Base-by-base conservation (phyloP, 2,113 vertebrate genomes). In the Sula dactylatra region DNA sequence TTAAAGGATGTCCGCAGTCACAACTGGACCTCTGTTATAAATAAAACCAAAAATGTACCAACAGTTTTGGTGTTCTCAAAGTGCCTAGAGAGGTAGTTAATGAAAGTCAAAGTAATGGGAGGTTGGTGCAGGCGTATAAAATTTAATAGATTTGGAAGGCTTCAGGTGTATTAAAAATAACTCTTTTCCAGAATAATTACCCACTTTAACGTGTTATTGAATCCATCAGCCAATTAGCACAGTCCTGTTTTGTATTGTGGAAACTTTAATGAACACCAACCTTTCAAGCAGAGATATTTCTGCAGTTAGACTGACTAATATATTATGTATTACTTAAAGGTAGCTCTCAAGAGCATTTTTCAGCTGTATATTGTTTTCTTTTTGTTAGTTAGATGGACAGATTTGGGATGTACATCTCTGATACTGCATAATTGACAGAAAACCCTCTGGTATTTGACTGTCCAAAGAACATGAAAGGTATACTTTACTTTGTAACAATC, bases 341-440 rank as follows among this genome's bases (percentile, higher is more conserved):
- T 88, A 91, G 16, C 47, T 90, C 67, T 80, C 50, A 34, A 34
- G 58, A 92, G n/a, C 21, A 6, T 86, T 93, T 94, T 86, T 87
- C 59, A 88, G 77, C 61, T 88, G 45, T 82, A 58, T 87, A 76
- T 87, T 94, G 56, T 86, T 88, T 92, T 62, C 15, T 52, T 90
- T 90, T 49, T 86, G n/a, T 78, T 94, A 89, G 94, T 56, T 87
- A 95, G 94, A 89, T 89, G 80, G 93, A 90, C 84, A 93, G 74
- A 96, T 96, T 94, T 96, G 66, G 94, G 92, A 85, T 96, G 94
- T 95, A 85, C 19, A 49, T 87, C 62, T 94, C 31, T 49, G 74
- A 49, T 93, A 69, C 49, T 32, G 34, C 62, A 54, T 91, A 94
- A 93, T 44, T 93, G 96, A 90, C 86, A 94, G 94, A 86, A 96